These are phyloP conservation scores for Athene noctua DNA, from an alignment of 2,113 vertebrate genomes.

Conservation along the genomic window DNA sequence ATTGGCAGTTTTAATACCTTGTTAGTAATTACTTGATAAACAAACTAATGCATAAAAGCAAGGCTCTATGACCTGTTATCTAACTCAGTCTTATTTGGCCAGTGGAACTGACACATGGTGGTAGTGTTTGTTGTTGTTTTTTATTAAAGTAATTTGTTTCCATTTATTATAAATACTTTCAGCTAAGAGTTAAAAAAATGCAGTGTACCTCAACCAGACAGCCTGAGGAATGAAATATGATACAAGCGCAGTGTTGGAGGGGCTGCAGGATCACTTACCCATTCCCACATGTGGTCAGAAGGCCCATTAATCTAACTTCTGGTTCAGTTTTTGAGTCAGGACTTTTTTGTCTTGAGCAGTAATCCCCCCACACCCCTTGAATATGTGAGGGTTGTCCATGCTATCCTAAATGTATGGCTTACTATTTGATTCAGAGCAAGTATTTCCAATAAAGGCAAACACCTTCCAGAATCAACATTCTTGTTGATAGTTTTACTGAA, in stretches of 20 bases:
- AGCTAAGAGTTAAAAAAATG: constrained; percentile 49
- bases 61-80: constrained; percentile 74
- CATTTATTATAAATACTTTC: constrained; percentile 53
- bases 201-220: constrained; percentile 12
- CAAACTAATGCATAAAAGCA: constrained; percentile 83
- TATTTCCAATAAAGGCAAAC: not conserved
- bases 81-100: constrained; percentile 64
- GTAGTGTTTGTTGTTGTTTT: constrained; percentile 16
- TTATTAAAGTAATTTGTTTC: constrained; percentile 53
- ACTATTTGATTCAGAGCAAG: constrained; percentile 2
- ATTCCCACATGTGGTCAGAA: constrained; percentile 38
- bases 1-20: constrained; percentile 96
- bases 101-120: constrained; percentile 29
- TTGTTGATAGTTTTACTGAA: not conserved
- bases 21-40: constrained; percentile 96
- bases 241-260: not conserved
- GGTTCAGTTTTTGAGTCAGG: constrained; percentile 41
- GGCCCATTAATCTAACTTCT: constrained; percentile 56
- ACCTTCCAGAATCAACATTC: not conserved
- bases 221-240: constrained; percentile 49
- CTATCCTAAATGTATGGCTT: not conserved
- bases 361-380: not conserved
- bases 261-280: constrained; percentile 19
- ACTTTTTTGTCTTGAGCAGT: not conserved
- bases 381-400: not conserved